Evolutionary conservation across 2,113 vertebrate genomes (phyloP), one percentile per base, ranked within the genome.

Genomic region (Ptyas mucosa): DNA sequence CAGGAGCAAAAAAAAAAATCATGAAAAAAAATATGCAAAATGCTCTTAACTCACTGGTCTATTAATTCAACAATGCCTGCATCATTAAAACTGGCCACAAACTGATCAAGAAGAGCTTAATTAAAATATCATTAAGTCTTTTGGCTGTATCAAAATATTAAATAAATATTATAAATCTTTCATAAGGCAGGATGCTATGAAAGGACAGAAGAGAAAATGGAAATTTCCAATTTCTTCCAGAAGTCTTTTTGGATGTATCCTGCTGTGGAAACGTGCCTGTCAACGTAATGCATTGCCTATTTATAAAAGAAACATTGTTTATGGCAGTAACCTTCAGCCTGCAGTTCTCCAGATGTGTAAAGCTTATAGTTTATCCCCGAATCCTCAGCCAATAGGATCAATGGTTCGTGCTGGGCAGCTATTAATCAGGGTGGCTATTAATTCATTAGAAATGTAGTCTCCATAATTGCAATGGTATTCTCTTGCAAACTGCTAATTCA

Each of bases 201-300:
- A 57, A n/a, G 9, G 20, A 5, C 29, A 94, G 85, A 57, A 87
- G 85, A 23, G 55, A 92, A 34, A n/a, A 3, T 20, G 81, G 46
- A 69, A 21, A 39, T 69, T 88, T 88, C 93, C 61, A n/a, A 91
- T 94, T 39, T 90, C 64, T 58, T 57, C 21, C 51, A 52, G 64
- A 55, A 57, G 85, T 57, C 93, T 90, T 87, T 89, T 94, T 9
- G 10, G 29, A 69, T 18, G 55, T 2, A 7, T 75, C 49, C 0
- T 0, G 49, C 39, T 90, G 8, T 90, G 87, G 20, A 92, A 89
- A 61, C 8, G 1, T 64, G 55, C 69, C 64, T 85, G 0, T 69
- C 61, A 69, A n/a, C 5, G 87, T 0, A 51, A 57, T 81, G 52
- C 90, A 95, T 85, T 0, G 0, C 0, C 6, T 26, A 0, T 69